Evolutionary conservation across 2,797 vertebrate genomes (phyloP).

Genomic region (Otolemur crassicaudatus): DNA sequence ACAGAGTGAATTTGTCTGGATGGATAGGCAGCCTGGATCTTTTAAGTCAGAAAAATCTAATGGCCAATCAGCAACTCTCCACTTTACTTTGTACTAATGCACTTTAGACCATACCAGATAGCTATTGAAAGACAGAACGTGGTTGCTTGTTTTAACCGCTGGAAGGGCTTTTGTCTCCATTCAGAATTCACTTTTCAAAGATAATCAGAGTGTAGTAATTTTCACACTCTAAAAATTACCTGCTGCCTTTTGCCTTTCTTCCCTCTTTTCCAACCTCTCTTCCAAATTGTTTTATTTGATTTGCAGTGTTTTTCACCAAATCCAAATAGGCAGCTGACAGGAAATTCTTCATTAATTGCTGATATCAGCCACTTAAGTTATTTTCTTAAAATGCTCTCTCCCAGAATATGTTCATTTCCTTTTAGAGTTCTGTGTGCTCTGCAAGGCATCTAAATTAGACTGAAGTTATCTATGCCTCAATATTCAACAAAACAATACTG

Average conservation of each 20-base stretch:
- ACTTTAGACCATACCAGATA: background rate
- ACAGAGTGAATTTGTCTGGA: background rate
- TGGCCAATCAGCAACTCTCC: background rate
- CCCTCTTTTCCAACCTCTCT: background rate
- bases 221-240: background rate
- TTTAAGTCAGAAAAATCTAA: slow-evolving; percentile 5
- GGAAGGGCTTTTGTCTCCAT: background rate
- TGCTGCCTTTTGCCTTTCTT: background rate
- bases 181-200: slow-evolving; percentile 25
- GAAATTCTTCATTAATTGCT: slow-evolving; percentile 47
- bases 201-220: background rate
- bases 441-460: slow-evolving; percentile 17
- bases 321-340: background rate
- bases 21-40: background rate
- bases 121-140: background rate
- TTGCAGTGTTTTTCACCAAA: slow-evolving; percentile 12
- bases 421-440: slow-evolving; percentile 20
- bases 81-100: background rate
- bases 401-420: slow-evolving; percentile 27
- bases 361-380: background rate
- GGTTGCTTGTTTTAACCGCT: background rate
- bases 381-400: slow-evolving; percentile 62
- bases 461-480: background rate
- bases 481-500: background rate
- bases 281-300: background rate